phyloP scores from a whole-genome alignment of 2,888 invertebrate species.

The Gari tellinella region DNA sequence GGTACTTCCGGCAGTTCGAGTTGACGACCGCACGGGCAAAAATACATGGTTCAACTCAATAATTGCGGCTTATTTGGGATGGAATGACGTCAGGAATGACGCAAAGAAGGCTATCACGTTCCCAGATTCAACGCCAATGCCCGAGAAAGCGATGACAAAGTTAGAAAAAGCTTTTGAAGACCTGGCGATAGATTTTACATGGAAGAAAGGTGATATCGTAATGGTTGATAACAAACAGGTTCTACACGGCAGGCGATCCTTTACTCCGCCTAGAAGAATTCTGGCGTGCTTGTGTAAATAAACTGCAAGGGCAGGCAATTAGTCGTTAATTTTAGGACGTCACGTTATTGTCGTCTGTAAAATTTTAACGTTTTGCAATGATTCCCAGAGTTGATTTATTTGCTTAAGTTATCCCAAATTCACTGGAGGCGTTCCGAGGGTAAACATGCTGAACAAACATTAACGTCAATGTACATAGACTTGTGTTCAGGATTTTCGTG shows the following conservation, averaged over 20 bases:
- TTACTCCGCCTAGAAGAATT: slow-evolving; percentile 72
- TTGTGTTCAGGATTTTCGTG: too few species aligned
- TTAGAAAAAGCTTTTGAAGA: slow-evolving; percentile 64
- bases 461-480: too few species aligned
- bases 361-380: too few species aligned
- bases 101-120: slow-evolving; percentile 73
- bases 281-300: slow-evolving; percentile 72
- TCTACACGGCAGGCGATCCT: slow-evolving; percentile 70
- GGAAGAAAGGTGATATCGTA: slow-evolving; percentile 73
- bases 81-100: slow-evolving; percentile 73
- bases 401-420: too few species aligned
- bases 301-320: too few species aligned
- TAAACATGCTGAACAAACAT: too few species aligned
- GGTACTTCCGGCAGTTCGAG: slow-evolving; percentile 66
- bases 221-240: slow-evolving; percentile 74
- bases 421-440: too few species aligned
- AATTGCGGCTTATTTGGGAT: slow-evolving; percentile 73
- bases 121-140: slow-evolving; percentile 70
- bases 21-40: slow-evolving; percentile 66
- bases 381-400: too few species aligned
- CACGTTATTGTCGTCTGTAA: too few species aligned
- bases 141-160: slow-evolving; percentile 63
- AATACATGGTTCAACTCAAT: slow-evolving; percentile 77
- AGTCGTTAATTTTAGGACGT: too few species aligned
- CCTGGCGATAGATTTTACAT: slow-evolving; percentile 67